Percentiles rank a stretch among this genome's conserved stretches.
Evolutionary conservation across 2,113 vertebrate genomes (phyloP).

Genomic region (Chamaea fasciata): DNA sequence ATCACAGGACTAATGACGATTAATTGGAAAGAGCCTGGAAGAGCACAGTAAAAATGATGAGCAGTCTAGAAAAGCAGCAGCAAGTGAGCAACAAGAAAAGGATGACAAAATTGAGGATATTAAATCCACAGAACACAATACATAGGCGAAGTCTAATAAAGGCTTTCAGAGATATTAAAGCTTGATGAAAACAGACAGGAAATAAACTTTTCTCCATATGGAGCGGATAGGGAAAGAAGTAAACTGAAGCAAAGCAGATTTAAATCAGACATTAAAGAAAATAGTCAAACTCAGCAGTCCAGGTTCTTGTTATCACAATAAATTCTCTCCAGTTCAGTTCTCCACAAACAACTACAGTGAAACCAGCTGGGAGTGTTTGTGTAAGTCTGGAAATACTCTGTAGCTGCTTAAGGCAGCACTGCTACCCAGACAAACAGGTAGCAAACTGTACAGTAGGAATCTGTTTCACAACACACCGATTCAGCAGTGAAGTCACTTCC

Average conservation of each 20-base stretch:
- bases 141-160: neutral
- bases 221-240: neutral
- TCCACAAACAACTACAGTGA: neutral
- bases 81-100: neutral
- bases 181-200: conserved; percentile 6
- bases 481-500: neutral
- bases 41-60: neutral
- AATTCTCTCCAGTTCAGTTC: neutral
- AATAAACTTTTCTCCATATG: neutral
- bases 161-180: conserved; percentile 16
- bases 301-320: neutral
- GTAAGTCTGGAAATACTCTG: neutral
- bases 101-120: neutral
- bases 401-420: neutral
- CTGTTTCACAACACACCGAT: neutral
- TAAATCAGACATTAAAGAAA: conserved; percentile 7
- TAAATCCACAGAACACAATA: neutral
- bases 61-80: neutral
- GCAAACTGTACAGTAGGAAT: neutral
- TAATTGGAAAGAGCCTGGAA: neutral
- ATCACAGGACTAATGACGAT: neutral
- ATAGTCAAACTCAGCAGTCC: neutral
- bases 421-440: neutral
- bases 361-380: neutral
- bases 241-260: conserved; percentile 7